Percentiles rank a stretch among this genome's conserved stretches.
Evolutionary conservation across 2,113 vertebrate species (phyloP).

Genomic region (Mesocricetus auratus): DNA sequence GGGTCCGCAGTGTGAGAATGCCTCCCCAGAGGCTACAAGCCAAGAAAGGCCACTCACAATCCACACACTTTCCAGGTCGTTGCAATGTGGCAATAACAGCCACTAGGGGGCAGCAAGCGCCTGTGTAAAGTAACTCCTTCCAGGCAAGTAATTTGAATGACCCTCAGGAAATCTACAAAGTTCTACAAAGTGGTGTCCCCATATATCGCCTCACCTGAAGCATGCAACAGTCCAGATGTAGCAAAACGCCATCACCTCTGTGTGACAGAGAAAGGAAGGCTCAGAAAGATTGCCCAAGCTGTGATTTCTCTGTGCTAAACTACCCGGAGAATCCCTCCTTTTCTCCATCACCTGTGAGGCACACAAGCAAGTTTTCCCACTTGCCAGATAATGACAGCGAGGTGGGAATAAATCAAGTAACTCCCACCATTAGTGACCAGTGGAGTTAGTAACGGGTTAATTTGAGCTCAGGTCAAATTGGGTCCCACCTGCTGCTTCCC

Average conservation of each 20-base stretch:
- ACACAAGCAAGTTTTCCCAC: background rate
- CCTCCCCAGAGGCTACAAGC: background rate
- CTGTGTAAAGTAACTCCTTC: background rate
- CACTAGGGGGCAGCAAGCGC: conserved; percentile 72
- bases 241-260: background rate
- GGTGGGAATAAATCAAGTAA: background rate
- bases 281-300: background rate
- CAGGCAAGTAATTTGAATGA: background rate
- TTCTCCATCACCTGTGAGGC: background rate
- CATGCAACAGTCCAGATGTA: background rate
- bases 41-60: background rate
- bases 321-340: background rate
- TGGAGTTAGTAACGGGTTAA: background rate
- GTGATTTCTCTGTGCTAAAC: background rate
- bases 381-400: background rate
- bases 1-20: background rate
- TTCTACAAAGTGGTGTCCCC: background rate
- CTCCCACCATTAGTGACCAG: background rate
- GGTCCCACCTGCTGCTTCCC: background rate
- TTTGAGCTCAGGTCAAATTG: background rate
- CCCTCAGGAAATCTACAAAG: background rate
- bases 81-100: background rate
- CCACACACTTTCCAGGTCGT: background rate
- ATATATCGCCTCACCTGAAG: background rate
- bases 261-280: background rate